A percentile compares a stretch with the other conserved stretches of the same genome.
Conservation (phyloP, 2,888 invertebrate genomes). For the Autographa pulchrina region DNA sequence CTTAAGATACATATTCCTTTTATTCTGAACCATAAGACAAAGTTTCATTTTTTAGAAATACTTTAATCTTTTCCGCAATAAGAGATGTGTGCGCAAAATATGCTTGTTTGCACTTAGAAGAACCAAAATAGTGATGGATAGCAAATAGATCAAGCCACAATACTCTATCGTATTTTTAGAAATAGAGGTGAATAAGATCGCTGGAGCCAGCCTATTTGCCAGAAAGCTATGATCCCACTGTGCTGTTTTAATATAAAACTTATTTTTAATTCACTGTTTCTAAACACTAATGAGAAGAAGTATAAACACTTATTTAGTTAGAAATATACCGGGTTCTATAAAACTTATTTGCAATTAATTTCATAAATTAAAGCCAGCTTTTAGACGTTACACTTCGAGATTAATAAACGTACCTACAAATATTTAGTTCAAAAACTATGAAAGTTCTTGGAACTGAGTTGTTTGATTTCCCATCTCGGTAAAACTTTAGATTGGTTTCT, state of each 20-base stretch:
- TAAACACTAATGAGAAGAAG: too few relatives aligned
- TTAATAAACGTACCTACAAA: background rate
- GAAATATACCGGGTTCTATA: too few relatives aligned
- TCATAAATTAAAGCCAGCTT: too few relatives aligned
- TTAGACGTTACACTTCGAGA: background rate
- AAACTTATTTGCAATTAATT: too few relatives aligned
- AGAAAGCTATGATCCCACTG: background rate
- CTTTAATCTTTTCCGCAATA: background rate
- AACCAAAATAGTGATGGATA: background rate
- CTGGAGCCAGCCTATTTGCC: background rate
- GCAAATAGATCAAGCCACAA: background rate
- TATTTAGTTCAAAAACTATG: background rate
- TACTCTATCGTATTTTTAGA: background rate
- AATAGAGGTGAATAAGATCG: background rate
- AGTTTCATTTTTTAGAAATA: background rate
- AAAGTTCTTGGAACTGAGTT: background rate
- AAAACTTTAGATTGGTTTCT: conserved; percentile 2
- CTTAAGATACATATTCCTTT: too few relatives aligned
- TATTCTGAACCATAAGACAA: too few relatives aligned
- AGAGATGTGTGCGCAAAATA: background rate
- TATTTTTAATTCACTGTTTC: too few relatives aligned
- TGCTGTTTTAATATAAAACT: too few relatives aligned
- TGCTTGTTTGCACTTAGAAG: background rate
- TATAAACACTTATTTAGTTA: too few relatives aligned
- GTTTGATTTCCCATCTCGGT: background rate